Percentiles rank a stretch among this genome's conserved stretches.
These are phyloP conservation scores for Zoanthus gigantus DNA, from an alignment of 92 coral and sea anemone genomes.

Conservation along the genomic window DNA sequence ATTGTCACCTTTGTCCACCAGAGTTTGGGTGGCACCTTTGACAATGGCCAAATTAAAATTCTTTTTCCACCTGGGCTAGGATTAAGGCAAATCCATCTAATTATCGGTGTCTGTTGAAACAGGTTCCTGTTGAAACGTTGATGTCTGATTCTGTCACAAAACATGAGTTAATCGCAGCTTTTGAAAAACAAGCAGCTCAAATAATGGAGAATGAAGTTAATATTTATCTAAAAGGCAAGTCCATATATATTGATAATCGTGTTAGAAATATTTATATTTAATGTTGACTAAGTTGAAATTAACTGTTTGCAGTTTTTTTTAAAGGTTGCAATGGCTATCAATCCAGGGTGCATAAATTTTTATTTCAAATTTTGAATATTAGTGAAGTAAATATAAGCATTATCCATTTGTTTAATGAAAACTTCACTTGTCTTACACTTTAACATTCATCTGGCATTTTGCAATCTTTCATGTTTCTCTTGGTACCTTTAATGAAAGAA, in stretches of 20 bases:
- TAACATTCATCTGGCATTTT: no score
- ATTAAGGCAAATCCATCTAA: background rate
- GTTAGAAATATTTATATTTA: no score
- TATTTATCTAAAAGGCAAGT: conserved; percentile 79
- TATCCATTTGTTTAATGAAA: background rate
- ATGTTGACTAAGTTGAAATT: background rate
- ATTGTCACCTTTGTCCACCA: no score
- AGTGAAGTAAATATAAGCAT: background rate
- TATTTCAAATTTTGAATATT: no score
- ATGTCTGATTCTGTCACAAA: background rate
- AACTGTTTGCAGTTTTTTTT: background rate
- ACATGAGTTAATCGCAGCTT: conserved; percentile 47
- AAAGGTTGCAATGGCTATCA: no score
- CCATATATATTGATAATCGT: no score
- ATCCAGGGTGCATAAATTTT: no score
- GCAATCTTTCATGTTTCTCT: no score
- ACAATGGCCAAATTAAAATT: background rate
- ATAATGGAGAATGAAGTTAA: conserved; percentile 80
- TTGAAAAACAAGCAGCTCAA: conserved; percentile 71
- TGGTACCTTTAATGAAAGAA: no score
- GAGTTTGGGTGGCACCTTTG: background rate
- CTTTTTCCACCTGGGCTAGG: background rate
- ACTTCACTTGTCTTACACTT: no score
- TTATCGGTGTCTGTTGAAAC: background rate
- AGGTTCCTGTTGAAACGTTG: conserved; percentile 53